Evolutionary conservation across 1,140 invertebrate species (phyloP), one percentile per base, ranked within the genome.

Genomic region (Copidosoma floridanum): DNA sequence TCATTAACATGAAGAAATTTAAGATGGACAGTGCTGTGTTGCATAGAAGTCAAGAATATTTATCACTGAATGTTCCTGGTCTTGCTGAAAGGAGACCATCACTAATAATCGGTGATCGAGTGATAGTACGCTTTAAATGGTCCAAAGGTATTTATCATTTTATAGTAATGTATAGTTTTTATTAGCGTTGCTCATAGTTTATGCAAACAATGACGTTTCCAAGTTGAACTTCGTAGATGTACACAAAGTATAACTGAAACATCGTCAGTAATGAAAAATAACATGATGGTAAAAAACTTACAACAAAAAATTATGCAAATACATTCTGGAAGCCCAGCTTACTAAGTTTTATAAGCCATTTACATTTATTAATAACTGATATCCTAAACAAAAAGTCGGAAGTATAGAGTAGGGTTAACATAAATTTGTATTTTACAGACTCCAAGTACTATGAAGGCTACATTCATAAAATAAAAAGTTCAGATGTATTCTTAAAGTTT

Each of bases 41-140:
- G 64, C 81, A 82, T 53, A 79, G 69, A 7, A 80, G 75, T 61
- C 85, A 85, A 8, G 88, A 91, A 61, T 94, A 82, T 80, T 76
- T 96, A 6, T 79, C 82, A 12, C 73, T 97, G 51, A 82, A 87
- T 71, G 88, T 97, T 35, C 87, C 88, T 47, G 91, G 92, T 56
- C 78, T 97, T 11, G 82, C 85, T 48, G 94, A 97, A 75, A 88
- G 85, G 65, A 83, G 94, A 46, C 95, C 94, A 2, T 94, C 92
- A 2, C 72, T 97, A 7, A 82, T 95, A 37, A 70, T 87, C 44
- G 92, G 93, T 1, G 94, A 97, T 74, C 83, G 79, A 73, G 85
- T 90, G 18, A 80, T 88, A 26, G 85, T 78, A 37, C 65, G 68
- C 5, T 79, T 73, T 37, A 73, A 67, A 26, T 79, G 76, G 72